Base-by-base conservation (phyloP, 2,113 vertebrate species). In the Sula dactylatra region DNA sequence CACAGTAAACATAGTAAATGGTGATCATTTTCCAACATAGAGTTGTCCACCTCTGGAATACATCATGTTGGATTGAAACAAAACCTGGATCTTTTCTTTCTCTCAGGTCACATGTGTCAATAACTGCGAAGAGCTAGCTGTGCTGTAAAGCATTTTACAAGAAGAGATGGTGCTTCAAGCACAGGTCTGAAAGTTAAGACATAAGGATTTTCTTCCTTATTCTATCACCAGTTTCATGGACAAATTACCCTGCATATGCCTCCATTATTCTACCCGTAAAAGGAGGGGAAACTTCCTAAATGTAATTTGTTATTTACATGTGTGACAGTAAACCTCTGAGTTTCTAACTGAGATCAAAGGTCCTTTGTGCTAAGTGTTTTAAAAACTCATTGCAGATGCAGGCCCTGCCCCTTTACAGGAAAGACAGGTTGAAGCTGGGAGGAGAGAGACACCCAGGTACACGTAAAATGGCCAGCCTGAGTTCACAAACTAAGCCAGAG, bases 401-500 rank as follows among this genome's bases (percentile, higher is more conserved):
- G 61, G 90, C 66, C 55, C 92, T 94, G 73, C 88, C 88, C 77
- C 78, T 87, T 65, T 78, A 81, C 95, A 94, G 92, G 94, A 94
- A 93, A 95, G 95, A 81, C 94, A 79, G 92, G 94, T 95, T 88
- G 85, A 88, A 88, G 67, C 54, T 77, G 67, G 71, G 90, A 92
- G 71, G 56, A 90, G 66, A 89, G 21, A 83, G 71, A 47, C 32
- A 2, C 76, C 31, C 79, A 72, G 62, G 22, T 18, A 79, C 47
- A 21, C 16, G 14, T 29, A 16, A 56, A 90, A 24, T 38, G 73
- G 84, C 14, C 50, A 56, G 11, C 25, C n/a, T 15, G 47, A 71
- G 56, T 36, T 62, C 62, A 83, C 47, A 6, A 11, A 42, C 49
- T 42, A 17, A 70, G 13, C 25, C 58, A 52, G 34, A 82, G 62